Percentiles rank a stretch among this genome's conserved stretches.
phyloP scores from a whole-genome alignment of 2,797 vertebrate genomes.

The Falco cherrug region DNA sequence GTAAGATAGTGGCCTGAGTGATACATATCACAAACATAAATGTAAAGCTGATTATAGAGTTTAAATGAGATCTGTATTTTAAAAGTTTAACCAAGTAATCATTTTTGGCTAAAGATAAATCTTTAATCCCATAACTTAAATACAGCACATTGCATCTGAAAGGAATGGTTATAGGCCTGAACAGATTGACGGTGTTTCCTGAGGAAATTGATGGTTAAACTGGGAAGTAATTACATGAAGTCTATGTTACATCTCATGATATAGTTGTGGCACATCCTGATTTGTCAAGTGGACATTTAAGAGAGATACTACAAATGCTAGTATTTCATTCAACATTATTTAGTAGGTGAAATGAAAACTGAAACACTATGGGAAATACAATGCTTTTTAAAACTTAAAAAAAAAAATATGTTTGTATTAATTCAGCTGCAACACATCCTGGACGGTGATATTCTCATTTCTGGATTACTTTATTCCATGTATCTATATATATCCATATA shows the following conservation, averaged over 20 bases:
- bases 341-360: not conserved
- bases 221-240: not conserved
- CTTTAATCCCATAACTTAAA: not conserved
- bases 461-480: not conserved
- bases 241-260: not conserved
- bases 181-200: not conserved
- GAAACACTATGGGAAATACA: not conserved
- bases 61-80: not conserved
- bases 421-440: not conserved
- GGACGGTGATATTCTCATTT: not conserved
- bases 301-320: not conserved
- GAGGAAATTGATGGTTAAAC: not conserved
- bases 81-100: not conserved
- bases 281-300: not conserved
- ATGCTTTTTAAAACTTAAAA: not conserved
- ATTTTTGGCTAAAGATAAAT: not conserved
- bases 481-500: not conserved
- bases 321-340: not conserved
- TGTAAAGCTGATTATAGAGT: not conserved
- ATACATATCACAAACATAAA: not conserved
- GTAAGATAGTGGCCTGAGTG: not conserved
- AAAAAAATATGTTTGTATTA: not conserved
- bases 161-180: not conserved
- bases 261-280: not conserved
- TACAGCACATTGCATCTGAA: not conserved